Base-by-base conservation (phyloP, 1,140 invertebrate species). In the Dreissena polymorpha region DNA sequence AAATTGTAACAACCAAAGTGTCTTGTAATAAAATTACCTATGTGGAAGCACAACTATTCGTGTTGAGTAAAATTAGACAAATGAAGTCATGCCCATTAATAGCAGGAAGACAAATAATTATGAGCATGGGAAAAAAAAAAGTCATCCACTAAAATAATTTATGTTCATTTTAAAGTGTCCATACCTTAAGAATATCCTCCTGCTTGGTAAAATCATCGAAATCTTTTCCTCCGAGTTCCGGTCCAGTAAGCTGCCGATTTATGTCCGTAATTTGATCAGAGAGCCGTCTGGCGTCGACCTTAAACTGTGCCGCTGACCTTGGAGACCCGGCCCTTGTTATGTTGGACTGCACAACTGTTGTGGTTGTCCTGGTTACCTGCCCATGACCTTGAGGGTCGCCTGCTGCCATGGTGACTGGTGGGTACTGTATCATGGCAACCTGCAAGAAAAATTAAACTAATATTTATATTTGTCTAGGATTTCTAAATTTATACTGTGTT, bases 191-290 rank as follows among this genome's bases (percentile, higher is more conserved):
- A 49, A 90, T 87, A 70, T 95, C 95, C 88, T 96, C 95, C 90
- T 96, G 95, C 85, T 93, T 93, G 39, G 93, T 92, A 88, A 96
- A 95, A 51, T 95, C 92, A 86, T 96, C 95, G 90, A 94, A 96
- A 87, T 95, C 94, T 71, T 94, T 93, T 0, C 94, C 94, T 86
- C 91, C 93, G 0, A 96, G 91, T 63, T 90, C 89, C 29, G 88
- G 89, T 39, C 87, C 87, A 60, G 87, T 88, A 7, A 94, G 85
- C 70, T 94, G 93, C 76, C 94, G 93, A 27, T 94, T 94, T 16
- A 95, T 93, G 51, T 94, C 83, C 27, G 84, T 57, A 23, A 90
- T 80, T 73, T 87, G 79, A 23, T 79, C 73, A 12, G 86, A 65
- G 0, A 89, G 55, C 27, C 72, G 75, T 18, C 87, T 85, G 29